Base-by-base conservation (phyloP, 2,113 vertebrate species). In the Gambusia holbrooki region DNA sequence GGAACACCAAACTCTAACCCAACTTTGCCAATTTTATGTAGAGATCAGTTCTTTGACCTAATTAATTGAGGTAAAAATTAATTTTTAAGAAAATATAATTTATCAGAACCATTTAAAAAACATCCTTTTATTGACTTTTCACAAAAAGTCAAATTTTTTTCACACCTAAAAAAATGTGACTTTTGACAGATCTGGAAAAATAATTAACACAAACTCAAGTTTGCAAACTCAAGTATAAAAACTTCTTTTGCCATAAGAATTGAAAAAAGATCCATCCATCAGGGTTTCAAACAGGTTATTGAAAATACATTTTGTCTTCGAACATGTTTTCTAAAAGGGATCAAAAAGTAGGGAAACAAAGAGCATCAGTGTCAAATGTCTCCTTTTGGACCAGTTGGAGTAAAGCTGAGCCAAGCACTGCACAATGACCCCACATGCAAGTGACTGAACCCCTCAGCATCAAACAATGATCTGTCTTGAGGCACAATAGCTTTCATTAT, bases 391-490 rank as follows among this genome's bases (percentile, higher is more conserved):
- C 30, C 70, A 42, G 51, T 45, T 54, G 51, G 83, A 45, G 85
- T 14, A 66, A 74, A 37, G 64, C 81, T 12, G 89, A 88, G 81
- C 87, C 91, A 78, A 85, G 83, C 85, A 73, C 87, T 29, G 78
- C 73, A 67, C 30, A 74, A 80, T 88, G 80, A 88, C 84, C 64
- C 66, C 32, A 85, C 71, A 80, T 82, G 91, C 84, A 92, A 87
- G 84, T 77, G 63, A 17, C 79, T 0, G 81, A 82, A 79, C 32
- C 70, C 65, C 65, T 63, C 74, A 45, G 74, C 77, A 79, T 76
- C 85, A 77, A 89, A 89, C 90, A 92, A 87, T 87, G 85, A 83
- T 76, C 76, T 69, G 74, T 77, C 37, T 87, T 68, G 30, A 66
- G 60, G 64, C 64, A 92, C 86, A 90, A 91, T 62, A 51, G 71